phyloP scores from a whole-genome alignment of 2,113 vertebrate genomes.

The Dromas ardeola region DNA sequence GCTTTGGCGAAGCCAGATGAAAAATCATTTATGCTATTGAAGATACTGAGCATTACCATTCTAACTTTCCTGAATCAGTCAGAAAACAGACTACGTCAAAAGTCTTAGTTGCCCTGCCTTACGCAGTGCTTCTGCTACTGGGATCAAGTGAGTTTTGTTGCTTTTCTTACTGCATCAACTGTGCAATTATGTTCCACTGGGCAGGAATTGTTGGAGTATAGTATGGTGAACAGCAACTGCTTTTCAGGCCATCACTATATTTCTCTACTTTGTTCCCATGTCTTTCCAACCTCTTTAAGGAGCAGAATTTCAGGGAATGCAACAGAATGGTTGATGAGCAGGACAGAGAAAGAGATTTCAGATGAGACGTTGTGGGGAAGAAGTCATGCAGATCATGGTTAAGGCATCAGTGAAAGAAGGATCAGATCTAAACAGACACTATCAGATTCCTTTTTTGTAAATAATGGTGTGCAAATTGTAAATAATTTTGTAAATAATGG shows the following conservation, averaged over 20 bases:
- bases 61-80: not conserved
- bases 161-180: not conserved
- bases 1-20: not conserved
- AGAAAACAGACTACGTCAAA: not conserved
- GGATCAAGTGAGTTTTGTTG: not conserved
- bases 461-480: not conserved
- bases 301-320: not conserved
- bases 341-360: not conserved
- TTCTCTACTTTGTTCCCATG: not conserved
- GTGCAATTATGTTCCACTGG: not conserved
- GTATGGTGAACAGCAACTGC: not conserved
- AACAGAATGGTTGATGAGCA: not conserved
- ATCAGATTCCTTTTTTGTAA: not conserved
- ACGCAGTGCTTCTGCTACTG: rapidly evolving
- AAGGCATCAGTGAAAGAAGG: not conserved
- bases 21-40: not conserved
- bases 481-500: not conserved
- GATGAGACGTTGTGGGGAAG: not conserved
- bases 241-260: not conserved
- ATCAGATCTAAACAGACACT: not conserved
- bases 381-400: not conserved
- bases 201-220: not conserved
- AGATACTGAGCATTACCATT: not conserved
- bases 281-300: not conserved
- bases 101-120: not conserved